Conservation (phyloP, 2,797 vertebrate species). For the Enteromius anoplus region DNA sequence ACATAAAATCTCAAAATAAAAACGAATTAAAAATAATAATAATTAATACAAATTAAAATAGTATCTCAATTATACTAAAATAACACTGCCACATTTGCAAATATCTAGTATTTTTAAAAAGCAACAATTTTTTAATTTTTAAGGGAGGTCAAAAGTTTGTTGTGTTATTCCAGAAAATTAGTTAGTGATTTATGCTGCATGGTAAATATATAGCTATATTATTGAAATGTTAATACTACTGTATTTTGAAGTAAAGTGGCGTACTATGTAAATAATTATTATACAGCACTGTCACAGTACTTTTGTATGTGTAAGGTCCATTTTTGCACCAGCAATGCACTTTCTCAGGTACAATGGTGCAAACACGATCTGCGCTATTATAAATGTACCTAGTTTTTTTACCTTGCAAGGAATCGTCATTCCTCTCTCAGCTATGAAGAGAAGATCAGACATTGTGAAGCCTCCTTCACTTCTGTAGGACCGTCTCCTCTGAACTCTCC, state of each 20-base stretch:
- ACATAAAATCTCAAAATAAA: neutral
- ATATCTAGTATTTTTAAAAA: neutral
- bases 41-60: neutral
- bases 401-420: too few species aligned
- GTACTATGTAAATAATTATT: neutral
- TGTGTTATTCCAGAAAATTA: neutral
- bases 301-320: neutral
- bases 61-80: neutral
- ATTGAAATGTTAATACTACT: neutral
- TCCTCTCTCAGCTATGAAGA: neutral
- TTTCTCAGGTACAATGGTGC: neutral
- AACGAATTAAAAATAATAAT: neutral
- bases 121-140: neutral
- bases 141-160: neutral
- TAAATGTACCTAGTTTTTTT: neutral
- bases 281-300: neutral
- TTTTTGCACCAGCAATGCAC: neutral
- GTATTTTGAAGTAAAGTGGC: neutral
- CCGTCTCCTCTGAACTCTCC: neutral
- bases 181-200: neutral
- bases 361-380: neutral
- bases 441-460: slow-evolving; percentile 10
- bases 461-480: neutral
- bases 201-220: neutral
- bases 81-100: neutral